Base-by-base conservation (phyloP, 1,140 invertebrate species). In the Scaptomyza pallida region DNA sequence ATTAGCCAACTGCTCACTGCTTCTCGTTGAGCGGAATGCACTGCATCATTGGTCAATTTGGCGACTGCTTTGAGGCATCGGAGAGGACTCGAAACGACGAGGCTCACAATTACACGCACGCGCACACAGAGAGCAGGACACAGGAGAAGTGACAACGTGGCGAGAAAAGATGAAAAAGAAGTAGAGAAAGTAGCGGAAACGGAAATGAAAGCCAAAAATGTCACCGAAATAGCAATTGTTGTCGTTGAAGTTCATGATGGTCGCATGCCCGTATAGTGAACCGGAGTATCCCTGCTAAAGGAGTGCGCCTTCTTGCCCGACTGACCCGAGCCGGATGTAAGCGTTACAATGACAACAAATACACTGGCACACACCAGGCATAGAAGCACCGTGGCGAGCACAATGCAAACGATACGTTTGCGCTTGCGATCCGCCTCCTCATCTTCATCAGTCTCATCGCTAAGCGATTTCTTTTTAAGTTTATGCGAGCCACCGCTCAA, bases 331-430 rank as follows among this genome's bases (percentile, higher is more conserved):
- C 93, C 92, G 90, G 95, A 95, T 8, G 95, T 95, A 71, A 96
- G 92, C 33, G 95, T 95, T 72, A 96, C 93, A 74, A 95, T 93
- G 77, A 96, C 94, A 68, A 94, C 94, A 41, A 95, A 93, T 21
- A 95, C 92, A 52, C 94, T 94, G 30, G 94, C 93, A 64, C 93
- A 92, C 41, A 94, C 93, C 69, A 95, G 92, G 78, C 94, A 94
- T 79, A 95, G 89, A 91, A 95, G 95, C 13, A 94, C 95, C 3
- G 93, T 94, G 47, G 81, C 83, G 41, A 95, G 92, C 15, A 95
- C 93, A 57, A 94, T 93, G 72, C 93, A 93, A 30, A 95, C 94
- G 73, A 94, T 93, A 57, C 93, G 93, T 37, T 93, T 93, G 51
- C 94, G 92, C 33, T 94, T 93, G n/a, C 93, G 93, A 54, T 94